A percentile compares a stretch with the other conserved stretches of the same genome.
Conservation (phyloP, 2,113 vertebrate genomes). For the Pollimyrus isidori region DNA sequence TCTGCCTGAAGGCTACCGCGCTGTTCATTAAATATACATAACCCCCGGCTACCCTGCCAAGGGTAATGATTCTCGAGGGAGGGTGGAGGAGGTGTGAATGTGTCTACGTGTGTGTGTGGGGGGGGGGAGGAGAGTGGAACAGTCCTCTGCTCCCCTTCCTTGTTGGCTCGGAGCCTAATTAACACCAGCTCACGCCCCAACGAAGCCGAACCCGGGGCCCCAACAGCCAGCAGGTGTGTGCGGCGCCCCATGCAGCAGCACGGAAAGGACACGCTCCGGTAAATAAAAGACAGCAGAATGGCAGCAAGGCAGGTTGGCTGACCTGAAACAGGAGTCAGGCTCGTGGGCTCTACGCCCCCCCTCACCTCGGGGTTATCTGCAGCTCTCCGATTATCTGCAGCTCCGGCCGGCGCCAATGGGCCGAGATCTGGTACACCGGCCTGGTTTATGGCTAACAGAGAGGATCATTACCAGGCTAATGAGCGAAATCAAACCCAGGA, state of each 20-base stretch:
- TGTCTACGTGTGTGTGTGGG: not conserved
- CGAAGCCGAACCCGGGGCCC: not conserved
- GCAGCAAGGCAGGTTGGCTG: not conserved
- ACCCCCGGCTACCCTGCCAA: not conserved
- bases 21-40: slow-evolving; percentile 13
- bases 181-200: not conserved
- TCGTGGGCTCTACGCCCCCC: not conserved
- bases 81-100: not conserved
- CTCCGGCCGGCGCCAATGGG: not conserved
- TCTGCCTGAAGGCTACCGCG: not conserved
- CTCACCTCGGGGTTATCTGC: not conserved
- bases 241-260: not conserved
- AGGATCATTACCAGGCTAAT: not conserved
- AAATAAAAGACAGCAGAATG: not conserved
- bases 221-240: not conserved
- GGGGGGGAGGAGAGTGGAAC: not conserved
- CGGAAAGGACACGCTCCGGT: not conserved
- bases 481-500: not conserved
- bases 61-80: not conserved
- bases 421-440: too few species aligned
- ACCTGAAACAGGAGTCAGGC: not conserved
- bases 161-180: not conserved
- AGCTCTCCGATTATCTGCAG: not conserved
- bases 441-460: not conserved
- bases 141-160: not conserved